Evolutionary conservation across 2,888 invertebrate genomes (phyloP).

Genomic region (Phlogophora meticulosa): DNA sequence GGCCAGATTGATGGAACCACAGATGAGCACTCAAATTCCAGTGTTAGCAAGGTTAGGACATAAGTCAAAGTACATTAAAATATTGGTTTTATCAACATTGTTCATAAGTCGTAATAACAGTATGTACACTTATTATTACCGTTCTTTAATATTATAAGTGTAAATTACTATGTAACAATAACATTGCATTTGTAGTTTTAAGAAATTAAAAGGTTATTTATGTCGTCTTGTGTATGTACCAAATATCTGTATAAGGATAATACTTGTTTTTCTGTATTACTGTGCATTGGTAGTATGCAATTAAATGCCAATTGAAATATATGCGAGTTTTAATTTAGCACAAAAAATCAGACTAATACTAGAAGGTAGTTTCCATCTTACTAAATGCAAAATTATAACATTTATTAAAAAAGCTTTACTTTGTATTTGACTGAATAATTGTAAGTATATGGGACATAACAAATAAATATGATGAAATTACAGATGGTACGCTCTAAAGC

Average conservation of each 20-base stretch:
- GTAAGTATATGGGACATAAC: conserved; percentile 7
- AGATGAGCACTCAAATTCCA: conserved; percentile 74
- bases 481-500: conserved; percentile 89
- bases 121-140: conserved; percentile 34
- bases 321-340: conserved; percentile 64
- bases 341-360: conserved; percentile 35
- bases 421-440: conserved; percentile 44
- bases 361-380: conserved; percentile 48
- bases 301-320: conserved; percentile 61
- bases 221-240: conserved; percentile 52
- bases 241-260: conserved; percentile 38
- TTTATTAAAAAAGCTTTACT: too few relatives aligned
- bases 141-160: conserved; percentile 25
- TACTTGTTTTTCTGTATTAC: conserved; percentile 37
- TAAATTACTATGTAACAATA: conserved; percentile 30
- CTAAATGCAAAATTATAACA: conserved; percentile 41
- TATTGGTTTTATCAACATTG: conserved; percentile 17
- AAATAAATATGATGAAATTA: conserved; percentile 70
- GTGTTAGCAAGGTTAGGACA: conserved; percentile 84
- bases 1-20: conserved; percentile 62
- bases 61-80: conserved; percentile 59
- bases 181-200: conserved; percentile 45
- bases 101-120: conserved; percentile 33
- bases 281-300: conserved; percentile 48
- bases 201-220: conserved; percentile 24